A percentile compares a stretch with the other conserved stretches of the same genome.
These are phyloP conservation scores for Cavia porcellus DNA, from an alignment of 2,113 vertebrate species.

Conservation along the genomic window DNA sequence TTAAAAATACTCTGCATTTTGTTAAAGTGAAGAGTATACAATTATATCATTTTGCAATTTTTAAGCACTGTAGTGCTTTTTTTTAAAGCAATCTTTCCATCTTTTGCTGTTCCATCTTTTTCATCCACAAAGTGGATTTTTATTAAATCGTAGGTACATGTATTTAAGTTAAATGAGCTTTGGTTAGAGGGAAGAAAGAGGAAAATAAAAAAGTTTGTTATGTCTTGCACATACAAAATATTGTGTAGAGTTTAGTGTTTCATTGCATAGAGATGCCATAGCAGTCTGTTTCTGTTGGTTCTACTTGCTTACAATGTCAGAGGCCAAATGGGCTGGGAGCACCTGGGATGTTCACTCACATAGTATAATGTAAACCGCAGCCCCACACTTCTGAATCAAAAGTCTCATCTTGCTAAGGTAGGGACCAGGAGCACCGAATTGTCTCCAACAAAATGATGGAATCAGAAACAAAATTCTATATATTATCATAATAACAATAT, in stretches of 20 bases:
- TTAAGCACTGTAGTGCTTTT: not conserved
- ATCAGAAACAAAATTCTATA: not conserved
- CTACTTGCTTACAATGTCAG: not conserved
- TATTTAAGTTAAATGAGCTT: constrained; percentile 51
- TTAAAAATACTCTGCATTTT: constrained; percentile 17
- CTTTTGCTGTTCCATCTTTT: not conserved
- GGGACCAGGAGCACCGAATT: not conserved
- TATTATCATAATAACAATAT: not conserved
- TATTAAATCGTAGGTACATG: not conserved
- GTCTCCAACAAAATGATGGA: not conserved
- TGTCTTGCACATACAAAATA: not conserved
- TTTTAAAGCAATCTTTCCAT: not conserved
- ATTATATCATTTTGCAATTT: constrained; percentile 14
- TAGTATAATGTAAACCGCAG: not conserved
- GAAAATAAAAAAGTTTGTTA: constrained; percentile 30
- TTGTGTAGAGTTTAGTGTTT: not conserved
- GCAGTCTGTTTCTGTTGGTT: not conserved
- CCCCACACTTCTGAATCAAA: not conserved
- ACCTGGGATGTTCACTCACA: not conserved
- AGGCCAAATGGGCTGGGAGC: not conserved
- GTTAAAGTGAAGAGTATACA: not conserved
- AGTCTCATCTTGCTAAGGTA: not conserved
- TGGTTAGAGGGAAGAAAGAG: not conserved
- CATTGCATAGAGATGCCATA: not conserved
- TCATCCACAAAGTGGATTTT: constrained; percentile 11